Percentiles rank a stretch among this genome's conserved stretches.
Evolutionary conservation across 2,888 invertebrate genomes (phyloP).

Genomic region (Linnaemya vulpina): DNA sequence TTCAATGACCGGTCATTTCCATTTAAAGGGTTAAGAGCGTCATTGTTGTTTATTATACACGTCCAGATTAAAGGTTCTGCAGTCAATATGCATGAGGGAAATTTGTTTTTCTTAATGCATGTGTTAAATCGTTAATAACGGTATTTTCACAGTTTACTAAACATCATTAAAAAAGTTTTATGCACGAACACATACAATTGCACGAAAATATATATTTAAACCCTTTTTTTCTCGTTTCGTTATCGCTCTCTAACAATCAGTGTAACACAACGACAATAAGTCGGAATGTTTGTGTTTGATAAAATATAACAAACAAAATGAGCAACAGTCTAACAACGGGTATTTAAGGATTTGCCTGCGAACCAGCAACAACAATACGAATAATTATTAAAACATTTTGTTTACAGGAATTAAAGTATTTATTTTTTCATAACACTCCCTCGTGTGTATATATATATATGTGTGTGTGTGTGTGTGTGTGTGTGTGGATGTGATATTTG

Average conservation of each 20-base stretch:
- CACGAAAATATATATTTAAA: neutral
- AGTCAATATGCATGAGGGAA: constrained; percentile 18
- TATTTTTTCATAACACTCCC: neutral
- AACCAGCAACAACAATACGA: constrained; percentile 22
- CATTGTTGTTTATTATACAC: neutral
- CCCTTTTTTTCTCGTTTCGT: constrained; percentile 9
- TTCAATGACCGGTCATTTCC: too few relatives aligned
- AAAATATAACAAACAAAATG: neutral
- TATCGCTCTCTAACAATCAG: constrained; percentile 57
- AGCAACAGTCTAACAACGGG: constrained; percentile 14
- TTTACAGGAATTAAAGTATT: constrained; percentile 27
- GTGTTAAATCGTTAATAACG: constrained; percentile 66
- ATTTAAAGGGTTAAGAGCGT: constrained; percentile 7
- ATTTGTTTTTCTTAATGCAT: constrained; percentile 27
- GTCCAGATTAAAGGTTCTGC: neutral
- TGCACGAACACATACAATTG: constrained; percentile 27
- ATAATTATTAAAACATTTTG: constrained; percentile 48
- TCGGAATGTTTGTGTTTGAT: constrained; percentile 25
- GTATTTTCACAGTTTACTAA: constrained; percentile 62
- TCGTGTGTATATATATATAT: neutral
- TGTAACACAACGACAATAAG: constrained; percentile 51
- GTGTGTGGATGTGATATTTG: neutral
- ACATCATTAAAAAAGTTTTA: constrained; percentile 64
- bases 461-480: constrained; percentile 19
- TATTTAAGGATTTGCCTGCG: constrained; percentile 32